Evolutionary conservation across 1,140 invertebrate species (phyloP).

Genomic region (Cherax destructor): DNA sequence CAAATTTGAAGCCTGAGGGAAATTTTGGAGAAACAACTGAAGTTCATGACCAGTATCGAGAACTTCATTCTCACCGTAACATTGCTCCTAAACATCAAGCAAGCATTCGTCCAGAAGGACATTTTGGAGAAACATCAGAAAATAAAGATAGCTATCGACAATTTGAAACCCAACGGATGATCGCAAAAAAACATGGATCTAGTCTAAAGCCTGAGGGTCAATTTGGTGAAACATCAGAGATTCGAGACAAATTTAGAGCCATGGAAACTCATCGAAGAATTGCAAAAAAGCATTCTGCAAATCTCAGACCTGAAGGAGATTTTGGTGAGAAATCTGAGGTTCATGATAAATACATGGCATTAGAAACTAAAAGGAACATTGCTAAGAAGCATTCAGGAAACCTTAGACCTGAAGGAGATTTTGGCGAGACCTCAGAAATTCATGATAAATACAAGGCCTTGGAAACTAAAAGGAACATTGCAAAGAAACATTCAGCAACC

Average conservation of each 20-base stretch:
- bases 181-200: constrained; percentile 13
- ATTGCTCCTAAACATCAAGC: constrained; percentile 9
- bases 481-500: constrained; percentile 6
- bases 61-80: background rate
- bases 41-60: constrained; percentile 19
- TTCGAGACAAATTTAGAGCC: constrained; percentile 16
- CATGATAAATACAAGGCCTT: constrained; percentile 32
- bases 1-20: constrained; percentile 19
- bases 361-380: constrained; percentile 22
- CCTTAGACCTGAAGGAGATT: constrained; percentile 8
- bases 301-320: constrained; percentile 42
- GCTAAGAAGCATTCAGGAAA: constrained; percentile 17
- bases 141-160: constrained; percentile 42
- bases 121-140: constrained; percentile 40
- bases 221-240: constrained; percentile 20
- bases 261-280: constrained; percentile 14
- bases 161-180: constrained; percentile 14
- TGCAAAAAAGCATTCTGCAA: constrained; percentile 17
- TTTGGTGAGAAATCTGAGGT: constrained; percentile 42
- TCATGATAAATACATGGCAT: constrained; percentile 28
- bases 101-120: constrained; percentile 30
- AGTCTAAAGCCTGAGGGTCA: constrained; percentile 32
- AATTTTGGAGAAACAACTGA: constrained; percentile 16
- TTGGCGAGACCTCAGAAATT: constrained; percentile 32
- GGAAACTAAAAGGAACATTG: constrained; percentile 35